Evolutionary conservation across 1,140 invertebrate genomes (phyloP), one percentile per base, ranked within the genome.

Genomic region (Panulirus ornatus): DNA sequence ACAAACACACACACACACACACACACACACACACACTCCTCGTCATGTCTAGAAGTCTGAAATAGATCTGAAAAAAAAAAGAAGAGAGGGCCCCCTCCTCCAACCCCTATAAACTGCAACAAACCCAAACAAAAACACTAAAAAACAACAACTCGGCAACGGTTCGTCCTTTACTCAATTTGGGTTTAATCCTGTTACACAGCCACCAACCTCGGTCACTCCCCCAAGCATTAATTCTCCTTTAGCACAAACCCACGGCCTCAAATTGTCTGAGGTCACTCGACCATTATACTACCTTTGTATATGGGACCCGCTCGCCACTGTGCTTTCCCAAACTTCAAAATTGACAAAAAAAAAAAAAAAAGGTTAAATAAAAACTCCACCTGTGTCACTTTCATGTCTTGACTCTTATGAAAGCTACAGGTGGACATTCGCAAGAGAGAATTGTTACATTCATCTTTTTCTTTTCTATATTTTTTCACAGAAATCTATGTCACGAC

Each of bases 161-260:
- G 76, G 76, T 63, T 63, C 36, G 58, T 73, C 83, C 83, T 85
- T 85, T 85, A 85, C 83, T 85, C 83, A 85, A 85, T 85, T 85
- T 85, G 83, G 63, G 63, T 22, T n/a, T 75, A 85, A 85, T 85
- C 83, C 70, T 30, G 83, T 85, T 85, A 85, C 83, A 85, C 83
- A 85, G 66, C 83, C 83, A 85, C 66, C 83, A 85, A 85, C 83
- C 83, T 85, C 83, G 83, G 83, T 75, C 83, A 85, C 70, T 73
- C 66, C 40, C 66, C 44, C 38, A 79, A 83, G 81, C 81, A 83
- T 83, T 83, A 83, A 83, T 83, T 83, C 81, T 83, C 81, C 81
- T 42, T 70, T 83, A 83, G 38, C 81, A 83, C 54, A 83, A n/a
- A 47, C 79, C 54, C 51, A 30, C 79, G 54, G 36, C 79, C 54